Base-by-base conservation (phyloP, 1,140 invertebrate genomes). In the Parasteatoda tepidariorum region DNA sequence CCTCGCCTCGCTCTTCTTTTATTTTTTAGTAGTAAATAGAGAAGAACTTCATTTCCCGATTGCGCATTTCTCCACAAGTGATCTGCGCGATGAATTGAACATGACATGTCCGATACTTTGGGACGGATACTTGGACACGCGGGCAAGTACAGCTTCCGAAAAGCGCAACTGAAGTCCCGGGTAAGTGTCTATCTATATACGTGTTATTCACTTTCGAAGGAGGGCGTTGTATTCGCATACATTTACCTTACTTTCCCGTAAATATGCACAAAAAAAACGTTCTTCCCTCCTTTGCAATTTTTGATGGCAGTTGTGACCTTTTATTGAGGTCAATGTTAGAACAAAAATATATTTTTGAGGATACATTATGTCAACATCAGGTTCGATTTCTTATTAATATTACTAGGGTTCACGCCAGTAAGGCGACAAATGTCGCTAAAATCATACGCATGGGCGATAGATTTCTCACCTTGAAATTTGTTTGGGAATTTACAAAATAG, bases 111-210 rank as follows among this genome's bases (percentile, higher is more conserved):
- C 24, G 66, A 82, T n/a, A 76, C 73, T 26, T 66, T 84, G 31
- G 83, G 71, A 34, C 73, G 83, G 64, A 54, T 84, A n/a, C 48
- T 84, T 34, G 83, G 83, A 59, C 83, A 73, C 33, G 73, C 83
- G 3, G 31, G 70, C 31, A 84, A 84, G 28, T 84, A 84, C 30
- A 76, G 64, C 38, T 62, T 83, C 26, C 68, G 81, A 5, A 83
- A 74, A 67, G 81, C 68, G 18, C 61, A 73, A 30, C 70, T 38
- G 13, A 83, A 57, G 28, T 79, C 31, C 30, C 18, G 15, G 48
- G 75, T 79, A 76, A 61, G 74, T 79, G 75, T 67, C 34, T 62
- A 33, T 67, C n/a, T 57, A 13, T 22, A 57, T 41, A 30, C 33
- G 24, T 28, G 4, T 15, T 41, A 26, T n/a, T 15, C 26, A 34